Conservation (phyloP, 2,113 vertebrate genomes). For the Sterrhoptilus dennistouni region DNA sequence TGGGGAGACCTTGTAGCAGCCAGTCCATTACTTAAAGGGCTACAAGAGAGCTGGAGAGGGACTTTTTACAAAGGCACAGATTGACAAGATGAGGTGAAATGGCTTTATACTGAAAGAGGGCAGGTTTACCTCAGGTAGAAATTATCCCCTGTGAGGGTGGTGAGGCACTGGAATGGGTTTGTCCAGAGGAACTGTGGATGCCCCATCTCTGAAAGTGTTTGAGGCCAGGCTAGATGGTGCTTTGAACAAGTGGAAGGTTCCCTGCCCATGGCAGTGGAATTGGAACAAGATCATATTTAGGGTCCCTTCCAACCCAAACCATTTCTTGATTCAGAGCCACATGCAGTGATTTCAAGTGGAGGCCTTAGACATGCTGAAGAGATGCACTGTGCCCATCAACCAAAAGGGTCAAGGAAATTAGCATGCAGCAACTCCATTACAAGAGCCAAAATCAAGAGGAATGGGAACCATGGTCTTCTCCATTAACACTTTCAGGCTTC, state of each 20-base stretch:
- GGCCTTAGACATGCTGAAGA: neutral
- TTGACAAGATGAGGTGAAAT: neutral
- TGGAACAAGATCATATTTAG: neutral
- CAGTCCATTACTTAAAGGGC: neutral
- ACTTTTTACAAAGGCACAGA: neutral
- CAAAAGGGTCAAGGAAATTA: neutral
- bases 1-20: neutral
- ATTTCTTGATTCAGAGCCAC: neutral
- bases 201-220: neutral
- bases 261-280: neutral
- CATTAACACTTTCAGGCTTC: neutral
- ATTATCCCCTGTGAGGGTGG: neutral
- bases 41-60: neutral
- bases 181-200: neutral
- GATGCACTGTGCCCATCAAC: neutral
- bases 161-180: neutral
- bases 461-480: neutral
- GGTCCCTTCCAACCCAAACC: neutral
- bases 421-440: neutral
- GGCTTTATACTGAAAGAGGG: neutral
- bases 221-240: neutral
- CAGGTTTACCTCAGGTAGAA: neutral
- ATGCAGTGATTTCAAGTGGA: neutral
- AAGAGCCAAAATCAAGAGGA: neutral
- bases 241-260: neutral